Evolutionary conservation across 1,140 invertebrate species (phyloP).

Genomic region (Rhynchophorus ferrugineus): DNA sequence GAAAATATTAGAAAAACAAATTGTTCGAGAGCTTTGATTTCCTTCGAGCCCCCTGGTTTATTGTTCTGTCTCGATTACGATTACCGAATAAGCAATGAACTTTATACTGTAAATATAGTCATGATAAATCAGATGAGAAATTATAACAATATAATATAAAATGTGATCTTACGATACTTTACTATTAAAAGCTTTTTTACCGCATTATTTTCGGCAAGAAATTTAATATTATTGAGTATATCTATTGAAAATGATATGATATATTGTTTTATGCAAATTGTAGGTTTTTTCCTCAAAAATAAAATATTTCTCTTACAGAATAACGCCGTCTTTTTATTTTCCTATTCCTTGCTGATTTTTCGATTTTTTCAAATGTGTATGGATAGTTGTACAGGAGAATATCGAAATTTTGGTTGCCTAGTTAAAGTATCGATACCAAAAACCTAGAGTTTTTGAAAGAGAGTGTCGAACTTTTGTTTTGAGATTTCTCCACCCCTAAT

Average conservation of each 20-base stretch:
- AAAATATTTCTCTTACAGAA: constrained; percentile 12
- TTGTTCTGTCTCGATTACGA: neutral
- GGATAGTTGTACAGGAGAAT: neutral
- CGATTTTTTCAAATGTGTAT: neutral
- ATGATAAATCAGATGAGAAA: no score
- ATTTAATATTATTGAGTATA: neutral
- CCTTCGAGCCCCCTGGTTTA: no score
- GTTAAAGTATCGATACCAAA: no score
- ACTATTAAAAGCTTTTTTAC: constrained; percentile 10
- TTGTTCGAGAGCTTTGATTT: no score
- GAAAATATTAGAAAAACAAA: no score
- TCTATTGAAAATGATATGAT: neutral
- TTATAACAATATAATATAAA: neutral
- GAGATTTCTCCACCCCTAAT: no score
- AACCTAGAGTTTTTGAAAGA: no score
- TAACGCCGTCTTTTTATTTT: neutral
- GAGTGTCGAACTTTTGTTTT: no score
- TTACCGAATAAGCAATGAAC: neutral
- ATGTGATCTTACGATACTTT: constrained; percentile 1
- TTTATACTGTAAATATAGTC: constrained; percentile 9
- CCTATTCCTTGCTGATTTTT: neutral
- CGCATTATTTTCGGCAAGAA: constrained; percentile 2
- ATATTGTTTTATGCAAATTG: constrained; percentile 4
- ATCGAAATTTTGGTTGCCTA: neutral
- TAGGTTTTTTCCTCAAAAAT: constrained; percentile 12